A percentile compares a stretch with the other conserved stretches of the same genome.
phyloP scores from a whole-genome alignment of 1,140 invertebrate species.

The Gryllus bimaculatus region DNA sequence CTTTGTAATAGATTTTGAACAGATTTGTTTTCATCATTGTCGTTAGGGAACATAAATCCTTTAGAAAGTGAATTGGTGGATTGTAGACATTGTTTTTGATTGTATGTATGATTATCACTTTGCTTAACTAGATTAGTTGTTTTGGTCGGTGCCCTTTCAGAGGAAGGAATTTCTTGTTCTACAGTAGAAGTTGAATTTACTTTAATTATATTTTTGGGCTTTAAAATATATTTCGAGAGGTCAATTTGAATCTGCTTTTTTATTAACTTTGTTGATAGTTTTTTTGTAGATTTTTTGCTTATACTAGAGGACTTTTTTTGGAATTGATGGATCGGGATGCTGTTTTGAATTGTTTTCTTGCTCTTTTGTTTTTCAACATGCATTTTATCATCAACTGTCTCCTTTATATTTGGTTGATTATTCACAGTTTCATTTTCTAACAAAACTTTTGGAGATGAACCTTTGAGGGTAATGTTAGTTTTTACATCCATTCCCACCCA shows the following conservation, averaged over 20 bases:
- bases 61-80: too few relatives aligned
- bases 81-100: background rate
- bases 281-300: background rate
- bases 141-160: background rate
- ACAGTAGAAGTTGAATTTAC: background rate
- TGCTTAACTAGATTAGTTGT: background rate
- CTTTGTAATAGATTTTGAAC: too few relatives aligned
- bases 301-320: background rate
- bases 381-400: background rate
- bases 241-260: background rate
- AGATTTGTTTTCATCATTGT: too few relatives aligned
- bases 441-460: too few relatives aligned
- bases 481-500: conserved; percentile 18
- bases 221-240: background rate
- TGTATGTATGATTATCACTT: background rate
- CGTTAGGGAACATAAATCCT: too few relatives aligned
- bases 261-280: background rate
- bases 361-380: background rate
- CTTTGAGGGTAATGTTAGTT: background rate
- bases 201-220: background rate
- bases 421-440: background rate
- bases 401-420: background rate
- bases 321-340: background rate
- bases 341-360: background rate
- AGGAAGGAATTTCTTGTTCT: too few relatives aligned